Conservation (phyloP, 2,797 vertebrate species). For the Pseudochirops corinnae region DNA sequence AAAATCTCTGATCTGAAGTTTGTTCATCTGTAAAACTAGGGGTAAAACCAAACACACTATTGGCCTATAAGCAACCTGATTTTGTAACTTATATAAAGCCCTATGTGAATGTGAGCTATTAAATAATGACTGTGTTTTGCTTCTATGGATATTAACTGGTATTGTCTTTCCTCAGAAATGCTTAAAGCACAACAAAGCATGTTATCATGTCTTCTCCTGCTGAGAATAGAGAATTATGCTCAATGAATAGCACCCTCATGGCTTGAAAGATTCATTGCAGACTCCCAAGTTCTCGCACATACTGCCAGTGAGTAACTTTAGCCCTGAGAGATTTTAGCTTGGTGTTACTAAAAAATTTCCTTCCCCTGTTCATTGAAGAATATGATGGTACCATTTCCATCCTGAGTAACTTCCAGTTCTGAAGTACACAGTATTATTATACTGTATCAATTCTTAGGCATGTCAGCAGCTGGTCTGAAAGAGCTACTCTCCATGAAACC, state of each 20-base stretch:
- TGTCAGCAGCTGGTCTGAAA: constrained; percentile 60
- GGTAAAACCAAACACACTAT: not conserved
- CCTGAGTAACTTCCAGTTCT: constrained; percentile 54
- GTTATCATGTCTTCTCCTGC: constrained; percentile 35
- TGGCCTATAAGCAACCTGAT: not conserved
- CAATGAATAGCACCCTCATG: constrained; percentile 41
- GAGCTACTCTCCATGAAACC: constrained; percentile 51
- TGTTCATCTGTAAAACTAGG: not conserved
- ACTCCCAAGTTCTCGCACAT: constrained; percentile 14
- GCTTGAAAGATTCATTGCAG: constrained; percentile 32
- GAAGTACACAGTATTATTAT: constrained; percentile 44
- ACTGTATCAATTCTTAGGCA: constrained; percentile 37
- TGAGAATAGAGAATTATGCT: constrained; percentile 30
- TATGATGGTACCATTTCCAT: constrained; percentile 39
- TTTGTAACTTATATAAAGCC: not conserved
- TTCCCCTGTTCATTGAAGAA: constrained; percentile 46
- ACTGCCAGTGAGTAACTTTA: constrained; percentile 36
- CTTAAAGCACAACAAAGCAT: not conserved
- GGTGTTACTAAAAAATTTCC: constrained; percentile 62
- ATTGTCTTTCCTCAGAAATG: constrained; percentile 44
- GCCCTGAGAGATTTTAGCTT: constrained; percentile 41
- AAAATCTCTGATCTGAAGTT: not conserved
- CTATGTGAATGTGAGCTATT: not conserved
- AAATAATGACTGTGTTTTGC: constrained; percentile 34
- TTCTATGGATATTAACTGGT: constrained; percentile 50